Conservation (phyloP, 2,113 vertebrate species). For the Oreocharis arfaki region DNA sequence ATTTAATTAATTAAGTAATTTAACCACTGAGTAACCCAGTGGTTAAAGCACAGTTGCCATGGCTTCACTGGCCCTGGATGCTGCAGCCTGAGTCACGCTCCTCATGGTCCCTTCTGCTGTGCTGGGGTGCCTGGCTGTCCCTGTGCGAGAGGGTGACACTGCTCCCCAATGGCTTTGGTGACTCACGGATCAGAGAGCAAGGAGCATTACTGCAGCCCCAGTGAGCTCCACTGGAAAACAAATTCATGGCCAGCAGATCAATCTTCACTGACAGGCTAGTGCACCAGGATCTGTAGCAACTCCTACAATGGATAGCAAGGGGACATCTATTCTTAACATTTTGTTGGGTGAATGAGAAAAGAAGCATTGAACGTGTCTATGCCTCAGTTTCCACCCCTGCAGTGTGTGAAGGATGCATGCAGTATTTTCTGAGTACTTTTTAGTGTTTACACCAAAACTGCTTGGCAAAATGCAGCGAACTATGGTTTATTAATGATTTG, state of each 20-base stretch:
- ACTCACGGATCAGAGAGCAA: neutral
- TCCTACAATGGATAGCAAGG: neutral
- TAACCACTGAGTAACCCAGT: neutral
- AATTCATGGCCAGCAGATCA: neutral
- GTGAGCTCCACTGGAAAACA: neutral
- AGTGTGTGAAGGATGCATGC: neutral
- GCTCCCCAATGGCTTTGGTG: neutral
- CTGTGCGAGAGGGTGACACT: neutral
- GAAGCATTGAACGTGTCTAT: neutral
- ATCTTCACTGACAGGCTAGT: neutral
- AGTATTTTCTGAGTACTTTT: neutral
- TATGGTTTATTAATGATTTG: neutral
- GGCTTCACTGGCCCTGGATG: neutral
- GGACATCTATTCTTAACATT: neutral
- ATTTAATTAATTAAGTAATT: no score
- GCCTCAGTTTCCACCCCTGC: neutral
- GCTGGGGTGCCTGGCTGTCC: neutral
- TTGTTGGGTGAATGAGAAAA: neutral
- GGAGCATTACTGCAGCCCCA: neutral
- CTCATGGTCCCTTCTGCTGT: neutral
- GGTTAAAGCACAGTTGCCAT: neutral
- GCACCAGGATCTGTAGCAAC: neutral
- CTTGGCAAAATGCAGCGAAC: neutral
- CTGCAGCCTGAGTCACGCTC: neutral
- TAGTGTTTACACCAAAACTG: neutral